These are phyloP conservation scores for Myocastor coypus DNA, from an alignment of 2,113 vertebrate species.

Conservation along the genomic window DNA sequence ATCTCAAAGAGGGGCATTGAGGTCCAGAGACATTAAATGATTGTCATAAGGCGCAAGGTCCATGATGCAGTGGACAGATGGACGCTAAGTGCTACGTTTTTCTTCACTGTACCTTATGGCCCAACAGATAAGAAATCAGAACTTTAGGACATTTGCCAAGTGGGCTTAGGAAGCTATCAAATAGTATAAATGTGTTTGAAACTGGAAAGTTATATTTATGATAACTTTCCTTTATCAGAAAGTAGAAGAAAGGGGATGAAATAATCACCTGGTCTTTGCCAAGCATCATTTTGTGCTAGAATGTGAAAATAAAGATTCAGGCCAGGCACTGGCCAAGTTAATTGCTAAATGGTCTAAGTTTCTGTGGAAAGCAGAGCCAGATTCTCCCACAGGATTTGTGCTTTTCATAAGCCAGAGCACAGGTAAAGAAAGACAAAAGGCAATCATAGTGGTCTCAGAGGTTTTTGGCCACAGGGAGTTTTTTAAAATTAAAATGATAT, in stretches of 20 bases:
- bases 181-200: not conserved
- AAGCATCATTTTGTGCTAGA: constrained; percentile 12
- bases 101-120: not conserved
- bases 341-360: not conserved
- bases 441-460: not conserved
- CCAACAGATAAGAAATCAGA: constrained; percentile 8
- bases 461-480: not conserved
- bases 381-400: not conserved
- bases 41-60: not conserved
- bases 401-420: not conserved
- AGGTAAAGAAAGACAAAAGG: not conserved
- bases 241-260: constrained; percentile 3
- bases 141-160: not conserved
- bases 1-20: constrained; percentile 33
- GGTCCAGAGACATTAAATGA: constrained; percentile 3
- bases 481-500: constrained; percentile 17
- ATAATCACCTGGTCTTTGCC: not conserved
- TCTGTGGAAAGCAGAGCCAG: not conserved
- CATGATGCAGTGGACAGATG: not conserved
- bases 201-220: not conserved
- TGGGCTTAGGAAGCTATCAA: not conserved
- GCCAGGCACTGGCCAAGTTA: not conserved
- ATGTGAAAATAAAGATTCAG: constrained; percentile 37
- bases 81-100: not conserved
- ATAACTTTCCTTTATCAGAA: not conserved